A percentile compares a stretch with the other conserved stretches of the same genome.
Conservation (phyloP, 2,113 vertebrate genomes). For the Pelodiscus sinensis region DNA sequence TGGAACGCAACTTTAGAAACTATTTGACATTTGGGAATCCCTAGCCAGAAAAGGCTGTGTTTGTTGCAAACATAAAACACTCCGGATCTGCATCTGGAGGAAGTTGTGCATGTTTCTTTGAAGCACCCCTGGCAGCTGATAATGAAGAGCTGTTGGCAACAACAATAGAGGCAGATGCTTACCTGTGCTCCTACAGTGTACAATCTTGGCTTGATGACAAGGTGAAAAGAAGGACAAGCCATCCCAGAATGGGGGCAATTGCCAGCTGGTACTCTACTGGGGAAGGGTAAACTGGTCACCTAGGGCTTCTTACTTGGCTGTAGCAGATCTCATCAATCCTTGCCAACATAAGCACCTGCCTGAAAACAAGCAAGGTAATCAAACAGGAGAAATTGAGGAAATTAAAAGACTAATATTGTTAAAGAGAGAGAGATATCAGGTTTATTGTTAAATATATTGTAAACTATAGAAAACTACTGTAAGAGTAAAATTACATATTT, state of each 20-base stretch:
- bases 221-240: constrained; percentile 83
- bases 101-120: constrained; percentile 53
- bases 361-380: constrained; percentile 65
- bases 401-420: constrained; percentile 65
- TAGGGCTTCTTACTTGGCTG: constrained; percentile 69
- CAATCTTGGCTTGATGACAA: constrained; percentile 82
- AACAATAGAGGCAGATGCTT: constrained; percentile 82
- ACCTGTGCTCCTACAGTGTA: constrained; percentile 78
- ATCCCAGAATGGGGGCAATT: constrained; percentile 78
- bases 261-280: constrained; percentile 76
- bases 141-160: constrained; percentile 81
- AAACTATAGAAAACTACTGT: constrained; percentile 24
- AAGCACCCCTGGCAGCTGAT: constrained; percentile 74
- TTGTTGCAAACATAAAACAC: constrained; percentile 52
- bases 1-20: constrained; percentile 49
- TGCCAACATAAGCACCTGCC: constrained; percentile 67
- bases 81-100: constrained; percentile 58
- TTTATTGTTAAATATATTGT: constrained; percentile 8
- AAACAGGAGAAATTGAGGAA: constrained; percentile 31
- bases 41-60: constrained; percentile 35
- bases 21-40: constrained; percentile 45
- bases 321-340: constrained; percentile 70
- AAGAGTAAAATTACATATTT: neutral
- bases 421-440: constrained; percentile 52
- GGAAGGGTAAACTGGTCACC: constrained; percentile 81